Conservation (phyloP, 2,888 invertebrate genomes). For the Hoplodrina blanda region DNA sequence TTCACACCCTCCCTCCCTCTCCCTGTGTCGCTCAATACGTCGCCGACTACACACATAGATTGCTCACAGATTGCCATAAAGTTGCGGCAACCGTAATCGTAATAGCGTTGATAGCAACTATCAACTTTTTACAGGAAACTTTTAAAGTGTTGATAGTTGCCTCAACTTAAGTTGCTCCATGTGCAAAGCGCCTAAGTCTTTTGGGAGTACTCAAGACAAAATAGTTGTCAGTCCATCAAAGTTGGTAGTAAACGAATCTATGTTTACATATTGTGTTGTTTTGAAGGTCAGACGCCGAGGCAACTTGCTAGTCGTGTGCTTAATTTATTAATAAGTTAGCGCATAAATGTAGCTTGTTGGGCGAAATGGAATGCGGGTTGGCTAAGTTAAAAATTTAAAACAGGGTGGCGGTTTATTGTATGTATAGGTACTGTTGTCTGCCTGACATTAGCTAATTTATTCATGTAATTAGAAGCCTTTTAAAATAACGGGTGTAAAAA, state of each 20-base stretch:
- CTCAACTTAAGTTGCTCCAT: too few species aligned
- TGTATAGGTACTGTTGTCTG: neutral
- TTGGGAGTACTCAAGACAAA: slow-evolving; percentile 24
- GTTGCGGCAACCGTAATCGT: too few species aligned
- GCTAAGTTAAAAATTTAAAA: slow-evolving; percentile 24
- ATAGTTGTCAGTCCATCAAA: slow-evolving; percentile 40
- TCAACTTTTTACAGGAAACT: too few species aligned
- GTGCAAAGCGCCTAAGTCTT: neutral
- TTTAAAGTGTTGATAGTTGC: too few species aligned
- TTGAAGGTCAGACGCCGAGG: slow-evolving; percentile 35
- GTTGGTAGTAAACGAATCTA: slow-evolving; percentile 15
- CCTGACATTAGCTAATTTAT: slow-evolving; percentile 12
- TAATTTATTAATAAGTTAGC: slow-evolving; percentile 28
- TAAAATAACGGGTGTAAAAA: neutral
- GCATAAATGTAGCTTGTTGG: neutral
- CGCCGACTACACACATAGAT: too few species aligned
- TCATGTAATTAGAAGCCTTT: slow-evolving; percentile 10
- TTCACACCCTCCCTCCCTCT: too few species aligned
- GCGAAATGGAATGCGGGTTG: slow-evolving; percentile 9
- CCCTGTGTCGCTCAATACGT: too few species aligned
- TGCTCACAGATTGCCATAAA: too few species aligned
- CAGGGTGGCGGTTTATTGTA: neutral
- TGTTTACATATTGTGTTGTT: slow-evolving; percentile 26
- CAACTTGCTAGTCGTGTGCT: neutral
- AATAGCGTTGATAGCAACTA: too few species aligned